A percentile compares a stretch with the other conserved stretches of the same genome.
Evolutionary conservation across 2,797 vertebrate species (phyloP).

Genomic region (Chromobotia macracanthus): DNA sequence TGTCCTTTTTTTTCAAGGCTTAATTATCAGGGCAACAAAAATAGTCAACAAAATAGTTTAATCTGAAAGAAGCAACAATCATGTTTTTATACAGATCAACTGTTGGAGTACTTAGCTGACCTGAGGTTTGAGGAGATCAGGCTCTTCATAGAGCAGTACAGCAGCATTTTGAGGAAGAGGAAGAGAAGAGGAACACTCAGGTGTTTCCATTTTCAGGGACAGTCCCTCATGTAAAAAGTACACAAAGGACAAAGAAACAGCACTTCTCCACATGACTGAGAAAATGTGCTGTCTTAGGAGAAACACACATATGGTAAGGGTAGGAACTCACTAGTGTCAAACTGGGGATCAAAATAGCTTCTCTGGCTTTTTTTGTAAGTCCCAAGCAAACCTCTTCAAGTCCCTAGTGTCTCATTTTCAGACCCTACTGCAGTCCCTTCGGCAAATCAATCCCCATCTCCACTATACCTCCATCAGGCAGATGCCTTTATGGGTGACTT

Average conservation of each 20-base stretch:
- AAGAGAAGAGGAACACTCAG: background rate
- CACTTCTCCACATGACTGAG: background rate
- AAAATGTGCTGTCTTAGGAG: constrained; percentile 9
- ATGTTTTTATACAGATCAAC: no score
- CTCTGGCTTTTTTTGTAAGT: background rate
- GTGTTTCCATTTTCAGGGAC: constrained; percentile 3
- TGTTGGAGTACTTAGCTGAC: no score
- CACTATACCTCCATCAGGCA: constrained; percentile 12
- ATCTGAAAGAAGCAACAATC: no score
- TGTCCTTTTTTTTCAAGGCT: no score
- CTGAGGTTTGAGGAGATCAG: no score
- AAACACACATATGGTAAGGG: background rate
- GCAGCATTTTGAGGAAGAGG: no score
- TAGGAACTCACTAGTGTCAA: background rate
- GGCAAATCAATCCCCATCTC: background rate
- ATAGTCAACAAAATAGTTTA: no score
- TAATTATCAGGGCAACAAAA: no score
- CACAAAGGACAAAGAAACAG: background rate
- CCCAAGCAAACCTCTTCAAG: background rate
- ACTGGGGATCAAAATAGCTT: constrained; percentile 2
- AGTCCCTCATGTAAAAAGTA: background rate
- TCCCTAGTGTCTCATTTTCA: background rate
- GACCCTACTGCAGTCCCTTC: background rate
- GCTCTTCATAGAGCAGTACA: no score
- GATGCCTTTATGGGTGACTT: constrained; percentile 46